Percentiles rank a stretch among this genome's conserved stretches.
Conservation (phyloP, 2,113 vertebrate species). For the Phylloscopus whistleri region DNA sequence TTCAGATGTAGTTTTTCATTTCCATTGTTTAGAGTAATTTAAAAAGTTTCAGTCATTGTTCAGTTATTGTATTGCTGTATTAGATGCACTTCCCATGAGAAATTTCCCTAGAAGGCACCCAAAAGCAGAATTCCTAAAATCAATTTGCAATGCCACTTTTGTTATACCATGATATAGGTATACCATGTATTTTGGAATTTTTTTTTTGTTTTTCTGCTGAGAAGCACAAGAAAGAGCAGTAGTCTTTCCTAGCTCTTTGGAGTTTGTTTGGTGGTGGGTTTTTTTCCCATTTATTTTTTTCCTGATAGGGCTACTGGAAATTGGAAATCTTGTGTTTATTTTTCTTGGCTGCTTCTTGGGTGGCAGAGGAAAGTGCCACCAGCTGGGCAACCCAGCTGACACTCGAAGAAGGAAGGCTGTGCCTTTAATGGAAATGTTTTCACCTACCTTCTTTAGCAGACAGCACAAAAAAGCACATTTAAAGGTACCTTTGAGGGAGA, state of each 20-base stretch:
- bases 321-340: neutral
- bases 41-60: neutral
- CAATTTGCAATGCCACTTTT: neutral
- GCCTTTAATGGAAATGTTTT: neutral
- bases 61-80: neutral
- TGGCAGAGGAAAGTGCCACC: neutral
- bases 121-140: neutral
- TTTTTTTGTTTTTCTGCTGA: neutral
- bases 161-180: neutral
- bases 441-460: neutral
- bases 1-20: neutral
- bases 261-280: neutral
- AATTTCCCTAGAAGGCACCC: neutral
- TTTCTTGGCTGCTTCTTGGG: neutral
- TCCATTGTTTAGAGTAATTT: constrained; percentile 21
- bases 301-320: neutral
- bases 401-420: neutral
- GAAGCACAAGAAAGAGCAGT: neutral
- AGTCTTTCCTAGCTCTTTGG: neutral
- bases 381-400: neutral
- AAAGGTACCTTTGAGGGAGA: neutral
- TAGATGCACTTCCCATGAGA: neutral
- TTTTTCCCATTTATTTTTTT: neutral
- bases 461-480: neutral
- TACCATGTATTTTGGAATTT: neutral